Percentiles rank a stretch among this genome's conserved stretches.
Evolutionary conservation across 2,888 invertebrate species (phyloP).

Genomic region (Sympetrum striolatum): DNA sequence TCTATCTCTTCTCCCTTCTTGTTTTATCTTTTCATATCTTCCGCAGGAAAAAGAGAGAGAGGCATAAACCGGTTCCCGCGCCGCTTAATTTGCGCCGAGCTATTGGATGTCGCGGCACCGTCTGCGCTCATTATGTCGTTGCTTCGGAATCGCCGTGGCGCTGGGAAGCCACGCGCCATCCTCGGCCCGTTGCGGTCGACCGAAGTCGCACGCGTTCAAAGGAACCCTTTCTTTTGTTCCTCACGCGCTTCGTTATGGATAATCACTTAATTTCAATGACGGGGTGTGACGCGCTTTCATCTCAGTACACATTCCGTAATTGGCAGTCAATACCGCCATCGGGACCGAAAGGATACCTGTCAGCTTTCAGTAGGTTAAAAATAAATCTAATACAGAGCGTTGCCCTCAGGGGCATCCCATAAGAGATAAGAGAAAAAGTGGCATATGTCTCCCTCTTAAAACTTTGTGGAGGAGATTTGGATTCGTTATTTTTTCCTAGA

Average conservation of each 20-base stretch:
- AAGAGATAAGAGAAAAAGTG: too few species aligned
- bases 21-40: not conserved
- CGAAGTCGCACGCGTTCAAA: not conserved
- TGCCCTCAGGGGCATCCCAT: too few species aligned
- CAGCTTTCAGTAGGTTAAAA: too few species aligned
- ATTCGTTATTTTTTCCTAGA: too few species aligned
- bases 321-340: too few species aligned
- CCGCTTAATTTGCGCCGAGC: constrained; percentile 16
- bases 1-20: not conserved
- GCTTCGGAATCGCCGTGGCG: not conserved
- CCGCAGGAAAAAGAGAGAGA: not conserved
- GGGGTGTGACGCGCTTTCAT: not conserved
- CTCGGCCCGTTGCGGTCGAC: not conserved
- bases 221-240: not conserved
- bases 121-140: not conserved
- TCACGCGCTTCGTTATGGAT: not conserved
- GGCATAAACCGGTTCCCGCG: not conserved
- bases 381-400: too few species aligned
- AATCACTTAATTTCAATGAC: not conserved
- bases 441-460: too few species aligned
- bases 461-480: too few species aligned
- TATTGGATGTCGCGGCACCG: constrained; percentile 17
- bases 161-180: not conserved
- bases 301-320: not conserved
- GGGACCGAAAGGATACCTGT: too few species aligned